Evolutionary conservation across 1,140 invertebrate genomes (phyloP).

Genomic region (Episyrphus balteatus): DNA sequence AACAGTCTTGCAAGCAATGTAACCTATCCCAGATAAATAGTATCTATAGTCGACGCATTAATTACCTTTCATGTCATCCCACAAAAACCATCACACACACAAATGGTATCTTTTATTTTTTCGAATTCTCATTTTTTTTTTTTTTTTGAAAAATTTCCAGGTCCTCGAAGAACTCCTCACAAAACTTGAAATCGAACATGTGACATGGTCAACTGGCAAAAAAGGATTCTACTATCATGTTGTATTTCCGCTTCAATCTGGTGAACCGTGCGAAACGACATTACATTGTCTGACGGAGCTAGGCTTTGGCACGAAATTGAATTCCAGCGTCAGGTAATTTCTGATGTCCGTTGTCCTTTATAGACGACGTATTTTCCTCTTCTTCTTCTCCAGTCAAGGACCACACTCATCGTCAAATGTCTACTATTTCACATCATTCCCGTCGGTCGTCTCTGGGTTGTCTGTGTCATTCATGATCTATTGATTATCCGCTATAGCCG

Average conservation of each 20-base stretch:
- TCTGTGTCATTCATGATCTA: no score
- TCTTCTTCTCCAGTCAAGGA: no score
- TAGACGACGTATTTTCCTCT: no score
- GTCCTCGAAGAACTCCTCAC: conserved; percentile 51
- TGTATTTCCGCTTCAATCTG: conserved; percentile 54
- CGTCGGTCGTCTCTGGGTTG: no score
- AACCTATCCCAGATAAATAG: neutral
- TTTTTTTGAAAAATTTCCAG: conserved; percentile 28
- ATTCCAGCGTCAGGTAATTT: conserved; percentile 57
- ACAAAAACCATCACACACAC: no score
- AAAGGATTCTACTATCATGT: conserved; percentile 55
- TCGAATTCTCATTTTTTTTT: neutral
- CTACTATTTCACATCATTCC: no score
- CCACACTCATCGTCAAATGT: no score
- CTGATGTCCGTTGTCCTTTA: conserved; percentile 8
- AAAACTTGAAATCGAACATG: conserved; percentile 56
- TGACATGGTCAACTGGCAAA: conserved; percentile 55
- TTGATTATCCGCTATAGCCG: no score
- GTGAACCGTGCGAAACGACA: conserved; percentile 57
- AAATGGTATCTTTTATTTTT: neutral
- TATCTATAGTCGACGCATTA: no score
- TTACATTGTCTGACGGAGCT: conserved; percentile 58
- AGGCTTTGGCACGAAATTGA: conserved; percentile 55
- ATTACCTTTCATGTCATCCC: no score
- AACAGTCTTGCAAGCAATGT: neutral